Percentiles rank a stretch among this genome's conserved stretches.
These are phyloP conservation scores for Phataginus tricuspis DNA, from an alignment of 2,797 vertebrate species.

Conservation along the genomic window DNA sequence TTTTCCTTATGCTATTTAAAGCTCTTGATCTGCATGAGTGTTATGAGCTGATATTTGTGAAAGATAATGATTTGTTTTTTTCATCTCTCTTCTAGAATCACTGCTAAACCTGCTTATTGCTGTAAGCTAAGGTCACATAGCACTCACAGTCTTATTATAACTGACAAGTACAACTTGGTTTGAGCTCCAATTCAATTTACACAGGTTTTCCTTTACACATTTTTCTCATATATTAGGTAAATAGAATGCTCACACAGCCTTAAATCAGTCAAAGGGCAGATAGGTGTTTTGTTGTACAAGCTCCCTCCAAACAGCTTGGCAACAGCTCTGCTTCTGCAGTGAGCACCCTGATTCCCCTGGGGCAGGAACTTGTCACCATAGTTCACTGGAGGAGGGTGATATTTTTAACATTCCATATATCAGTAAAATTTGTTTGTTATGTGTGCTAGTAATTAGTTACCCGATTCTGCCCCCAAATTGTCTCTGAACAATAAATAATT, in stretches of 20 bases:
- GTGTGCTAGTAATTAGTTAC: constrained; percentile 23
- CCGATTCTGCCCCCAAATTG: background rate
- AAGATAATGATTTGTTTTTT: constrained; percentile 71
- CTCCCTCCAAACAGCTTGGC: constrained; percentile 70
- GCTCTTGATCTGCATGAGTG: constrained; percentile 49
- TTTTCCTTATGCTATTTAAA: constrained; percentile 25
- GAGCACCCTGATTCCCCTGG: constrained; percentile 38
- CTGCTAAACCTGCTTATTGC: constrained; percentile 49
- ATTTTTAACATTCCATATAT: constrained; percentile 44
- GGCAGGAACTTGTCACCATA: constrained; percentile 25
- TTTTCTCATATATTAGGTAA: constrained; percentile 75
- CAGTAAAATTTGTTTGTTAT: background rate
- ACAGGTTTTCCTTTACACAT: constrained; percentile 66
- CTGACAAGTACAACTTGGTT: constrained; percentile 64
- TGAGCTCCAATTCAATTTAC: constrained; percentile 51
- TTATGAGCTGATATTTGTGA: constrained; percentile 37
- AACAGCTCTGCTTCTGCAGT: background rate
- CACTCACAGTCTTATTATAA: constrained; percentile 58
- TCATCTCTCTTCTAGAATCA: constrained; percentile 50
- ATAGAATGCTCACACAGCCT: constrained; percentile 60
- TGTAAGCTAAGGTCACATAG: constrained; percentile 69
- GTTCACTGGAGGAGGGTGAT: constrained; percentile 6
- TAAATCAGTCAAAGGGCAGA: constrained; percentile 75
- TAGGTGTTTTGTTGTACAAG: constrained; percentile 43
- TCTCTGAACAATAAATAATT: constrained; percentile 16